phyloP scores from a whole-genome alignment of 1,140 invertebrate genomes.

The Pseudobourletiella spinata region DNA sequence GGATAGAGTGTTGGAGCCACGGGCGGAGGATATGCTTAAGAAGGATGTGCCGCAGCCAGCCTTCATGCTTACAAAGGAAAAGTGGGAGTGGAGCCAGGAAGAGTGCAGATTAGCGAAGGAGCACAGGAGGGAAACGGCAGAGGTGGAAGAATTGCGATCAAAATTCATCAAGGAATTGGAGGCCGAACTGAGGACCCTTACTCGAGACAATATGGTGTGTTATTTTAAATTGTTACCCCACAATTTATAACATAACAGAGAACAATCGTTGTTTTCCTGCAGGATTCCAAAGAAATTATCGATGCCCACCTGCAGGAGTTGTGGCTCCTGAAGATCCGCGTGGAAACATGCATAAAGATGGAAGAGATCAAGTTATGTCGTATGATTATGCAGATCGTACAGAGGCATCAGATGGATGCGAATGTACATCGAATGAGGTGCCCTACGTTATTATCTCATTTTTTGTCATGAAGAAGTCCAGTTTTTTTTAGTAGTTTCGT shows the following conservation, averaged over 20 bases:
- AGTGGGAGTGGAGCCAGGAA: constrained; percentile 27
- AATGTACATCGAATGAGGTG: constrained; percentile 24
- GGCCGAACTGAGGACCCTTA: constrained; percentile 20
- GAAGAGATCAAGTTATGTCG: constrained; percentile 28
- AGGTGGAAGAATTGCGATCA: constrained; percentile 18
- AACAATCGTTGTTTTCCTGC: too few species aligned
- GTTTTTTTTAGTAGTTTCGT: neutral
- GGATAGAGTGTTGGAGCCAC: constrained; percentile 59
- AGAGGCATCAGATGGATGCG: constrained; percentile 1
- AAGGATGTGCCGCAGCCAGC: constrained; percentile 55
- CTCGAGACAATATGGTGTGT: constrained; percentile 22
- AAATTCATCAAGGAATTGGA: constrained; percentile 27
- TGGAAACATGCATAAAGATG: constrained; percentile 20
- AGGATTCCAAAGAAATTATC: constrained; percentile 10
- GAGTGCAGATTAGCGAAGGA: constrained; percentile 19
- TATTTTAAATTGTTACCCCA: too few species aligned
- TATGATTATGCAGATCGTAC: constrained; percentile 14
- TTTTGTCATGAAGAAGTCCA: neutral
- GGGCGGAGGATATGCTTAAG: constrained; percentile 61
- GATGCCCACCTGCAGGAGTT: constrained; percentile 11
- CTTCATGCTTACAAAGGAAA: constrained; percentile 48
- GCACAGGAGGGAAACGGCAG: constrained; percentile 16
- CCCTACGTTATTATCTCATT: neutral
- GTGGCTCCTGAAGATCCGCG: constrained; percentile 10
- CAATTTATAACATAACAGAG: too few species aligned